These are phyloP conservation scores for Sebastes diploproa DNA, from an alignment of 2,797 vertebrate genomes.

Conservation along the genomic window DNA sequence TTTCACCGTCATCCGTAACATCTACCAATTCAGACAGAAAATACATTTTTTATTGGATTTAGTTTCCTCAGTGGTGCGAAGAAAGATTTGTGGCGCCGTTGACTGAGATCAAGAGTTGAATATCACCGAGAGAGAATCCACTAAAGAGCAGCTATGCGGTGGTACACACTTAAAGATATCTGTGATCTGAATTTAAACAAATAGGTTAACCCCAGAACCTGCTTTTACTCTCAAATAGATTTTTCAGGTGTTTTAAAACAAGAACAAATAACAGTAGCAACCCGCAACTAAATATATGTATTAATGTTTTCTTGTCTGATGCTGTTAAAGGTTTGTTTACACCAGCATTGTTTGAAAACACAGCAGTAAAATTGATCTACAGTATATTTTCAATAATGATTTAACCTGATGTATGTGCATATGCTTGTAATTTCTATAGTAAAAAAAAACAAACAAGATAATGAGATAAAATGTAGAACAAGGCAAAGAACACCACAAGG, in stretches of 20 bases:
- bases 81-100: background rate
- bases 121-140: background rate
- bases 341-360: background rate
- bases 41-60: slow-evolving; percentile 46
- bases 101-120: slow-evolving; percentile 37
- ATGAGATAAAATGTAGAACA: background rate
- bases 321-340: background rate
- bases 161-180: background rate
- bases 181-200: background rate
- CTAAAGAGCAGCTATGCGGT: background rate
- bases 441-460: background rate
- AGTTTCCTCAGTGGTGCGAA: slow-evolving; percentile 10
- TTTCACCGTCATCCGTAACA: slow-evolving; percentile 46
- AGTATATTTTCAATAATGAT: background rate
- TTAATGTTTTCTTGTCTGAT: background rate
- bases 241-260: background rate
- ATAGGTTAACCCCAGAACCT: background rate
- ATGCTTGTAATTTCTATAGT: background rate
- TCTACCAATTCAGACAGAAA: slow-evolving; percentile 42
- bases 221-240: background rate
- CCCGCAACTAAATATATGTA: background rate
- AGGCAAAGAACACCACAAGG: background rate
- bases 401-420: background rate
- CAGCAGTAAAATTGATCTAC: background rate
- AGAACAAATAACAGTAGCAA: background rate